Conservation (phyloP, 92 coral and sea anemone genomes). For the Heliopora coerulea region DNA sequence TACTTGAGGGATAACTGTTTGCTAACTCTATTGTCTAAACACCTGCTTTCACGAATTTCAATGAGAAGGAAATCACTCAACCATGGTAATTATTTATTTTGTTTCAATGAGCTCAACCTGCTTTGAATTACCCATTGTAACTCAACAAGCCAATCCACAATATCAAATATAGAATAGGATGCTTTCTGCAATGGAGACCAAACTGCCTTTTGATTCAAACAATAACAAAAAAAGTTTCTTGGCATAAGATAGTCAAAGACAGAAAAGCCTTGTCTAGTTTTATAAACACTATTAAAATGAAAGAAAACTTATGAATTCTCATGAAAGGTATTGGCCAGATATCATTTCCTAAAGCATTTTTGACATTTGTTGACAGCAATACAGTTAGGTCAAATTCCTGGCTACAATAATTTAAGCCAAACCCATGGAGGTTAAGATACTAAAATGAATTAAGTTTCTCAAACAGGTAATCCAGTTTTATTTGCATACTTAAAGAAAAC, state of each 20-base stretch:
- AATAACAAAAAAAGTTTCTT: background rate
- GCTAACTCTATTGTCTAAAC: conserved; percentile 44
- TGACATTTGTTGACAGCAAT: too few relatives aligned
- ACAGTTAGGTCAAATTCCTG: too few relatives aligned
- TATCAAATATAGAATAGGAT: background rate
- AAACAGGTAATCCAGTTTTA: conserved; percentile 30
- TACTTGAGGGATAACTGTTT: conserved; percentile 48
- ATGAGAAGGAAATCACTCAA: conserved; percentile 42
- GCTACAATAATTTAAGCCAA: too few relatives aligned
- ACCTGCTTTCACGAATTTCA: conserved; percentile 41
- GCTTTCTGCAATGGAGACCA: background rate
- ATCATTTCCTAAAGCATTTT: too few relatives aligned
- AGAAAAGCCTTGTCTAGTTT: background rate
- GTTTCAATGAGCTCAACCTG: conserved; percentile 34
- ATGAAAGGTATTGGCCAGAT: background rate
- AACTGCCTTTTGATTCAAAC: background rate
- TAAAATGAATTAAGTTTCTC: conserved; percentile 8
- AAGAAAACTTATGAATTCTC: background rate
- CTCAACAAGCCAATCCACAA: background rate
- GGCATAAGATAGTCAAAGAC: background rate
- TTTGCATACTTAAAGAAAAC: conserved; percentile 24
- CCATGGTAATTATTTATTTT: conserved; percentile 41
- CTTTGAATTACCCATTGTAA: conserved; percentile 21
- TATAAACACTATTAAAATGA: background rate
- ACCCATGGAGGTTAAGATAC: background rate